Conservation (phyloP, 2,113 vertebrate genomes). For the Typhlomys cinereus region DNA sequence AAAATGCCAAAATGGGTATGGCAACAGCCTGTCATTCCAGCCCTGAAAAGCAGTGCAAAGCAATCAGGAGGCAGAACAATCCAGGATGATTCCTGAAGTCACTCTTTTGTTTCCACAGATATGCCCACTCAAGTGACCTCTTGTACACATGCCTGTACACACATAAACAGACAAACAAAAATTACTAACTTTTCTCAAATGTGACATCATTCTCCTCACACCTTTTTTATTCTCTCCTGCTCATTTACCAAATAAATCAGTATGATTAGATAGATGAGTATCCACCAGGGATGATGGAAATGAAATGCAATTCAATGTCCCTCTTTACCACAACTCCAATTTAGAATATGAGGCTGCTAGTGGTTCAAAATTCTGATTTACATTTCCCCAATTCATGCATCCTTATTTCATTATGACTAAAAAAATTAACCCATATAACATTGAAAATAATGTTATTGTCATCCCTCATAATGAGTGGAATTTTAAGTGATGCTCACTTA, state of each 20-base stretch:
- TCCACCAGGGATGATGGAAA: not conserved
- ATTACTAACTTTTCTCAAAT: slow-evolving; percentile 9
- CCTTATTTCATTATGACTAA: not conserved
- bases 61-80: no score
- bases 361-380: not conserved
- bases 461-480: not conserved
- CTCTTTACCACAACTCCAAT: not conserved
- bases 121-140: no score
- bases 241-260: not conserved
- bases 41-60: no score
- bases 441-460: not conserved
- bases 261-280: not conserved
- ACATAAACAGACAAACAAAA: no score
- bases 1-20: no score
- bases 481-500: not conserved
- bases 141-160: no score
- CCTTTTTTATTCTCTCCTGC: not conserved
- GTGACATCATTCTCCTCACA: not conserved
- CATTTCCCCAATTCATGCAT: not conserved
- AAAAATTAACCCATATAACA: not conserved
- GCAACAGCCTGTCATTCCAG: no score
- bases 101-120: no score
- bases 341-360: not conserved
- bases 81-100: no score
- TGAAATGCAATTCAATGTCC: not conserved